A percentile compares a stretch with the other conserved stretches of the same genome.
phyloP scores from a whole-genome alignment of 2,113 vertebrate species.

The Cochlearius cochlearius region DNA sequence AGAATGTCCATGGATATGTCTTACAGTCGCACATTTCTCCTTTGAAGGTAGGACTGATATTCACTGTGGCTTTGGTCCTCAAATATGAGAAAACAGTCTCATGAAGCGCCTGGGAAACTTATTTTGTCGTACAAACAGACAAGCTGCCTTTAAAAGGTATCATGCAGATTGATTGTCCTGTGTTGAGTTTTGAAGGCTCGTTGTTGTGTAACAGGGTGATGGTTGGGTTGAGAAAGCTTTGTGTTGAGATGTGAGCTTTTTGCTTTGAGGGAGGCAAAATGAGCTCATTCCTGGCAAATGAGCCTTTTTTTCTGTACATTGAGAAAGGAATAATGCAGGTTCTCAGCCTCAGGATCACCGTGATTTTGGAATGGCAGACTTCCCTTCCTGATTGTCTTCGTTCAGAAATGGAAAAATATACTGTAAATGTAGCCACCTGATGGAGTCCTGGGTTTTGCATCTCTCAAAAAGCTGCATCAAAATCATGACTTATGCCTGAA shows the following conservation, averaged over 20 bases:
- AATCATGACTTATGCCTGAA: not conserved
- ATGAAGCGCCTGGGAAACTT: not conserved
- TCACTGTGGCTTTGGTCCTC: not conserved
- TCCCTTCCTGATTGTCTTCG: not conserved
- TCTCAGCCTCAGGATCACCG: fast-evolving
- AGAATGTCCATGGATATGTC: conserved; percentile 96
- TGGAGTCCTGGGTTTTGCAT: not conserved
- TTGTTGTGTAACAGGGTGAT: not conserved
- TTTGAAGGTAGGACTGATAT: conserved; percentile 81
- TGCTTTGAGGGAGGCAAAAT: not conserved
- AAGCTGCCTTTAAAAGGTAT: not conserved
- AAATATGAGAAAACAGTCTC: fast-evolving
- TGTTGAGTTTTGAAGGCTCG: not conserved
- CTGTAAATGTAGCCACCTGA: not conserved
- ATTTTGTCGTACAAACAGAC: not conserved
- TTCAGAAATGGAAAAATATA: not conserved
- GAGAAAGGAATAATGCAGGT: not conserved
- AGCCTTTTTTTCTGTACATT: not conserved
- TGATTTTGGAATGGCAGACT: not conserved
- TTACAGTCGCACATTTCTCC: conserved; percentile 96
- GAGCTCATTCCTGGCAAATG: not conserved
- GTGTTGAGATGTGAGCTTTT: not conserved
- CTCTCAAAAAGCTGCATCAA: not conserved
- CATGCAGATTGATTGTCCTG: not conserved
- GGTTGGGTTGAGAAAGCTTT: not conserved